phyloP scores from a whole-genome alignment of 2,113 vertebrate genomes.

The Aix galericulata region DNA sequence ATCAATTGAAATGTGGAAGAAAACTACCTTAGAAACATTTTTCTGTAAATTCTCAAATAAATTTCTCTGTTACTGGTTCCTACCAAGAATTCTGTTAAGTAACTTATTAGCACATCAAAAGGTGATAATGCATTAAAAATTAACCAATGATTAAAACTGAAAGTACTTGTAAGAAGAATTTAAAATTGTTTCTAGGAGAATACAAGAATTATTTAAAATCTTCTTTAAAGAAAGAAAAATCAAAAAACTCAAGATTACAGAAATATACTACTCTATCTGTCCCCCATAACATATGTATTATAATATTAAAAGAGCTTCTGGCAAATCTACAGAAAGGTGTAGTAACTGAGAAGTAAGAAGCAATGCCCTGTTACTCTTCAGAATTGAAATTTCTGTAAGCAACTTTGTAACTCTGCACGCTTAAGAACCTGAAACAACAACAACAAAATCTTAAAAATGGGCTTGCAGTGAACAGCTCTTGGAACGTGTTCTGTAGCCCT shows the following conservation, averaged over 20 bases:
- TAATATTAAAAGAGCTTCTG: background rate
- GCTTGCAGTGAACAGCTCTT: background rate
- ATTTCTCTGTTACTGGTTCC: background rate
- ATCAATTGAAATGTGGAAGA: background rate
- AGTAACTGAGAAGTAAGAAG: background rate
- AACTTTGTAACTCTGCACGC: background rate
- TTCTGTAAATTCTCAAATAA: background rate
- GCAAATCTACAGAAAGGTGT: background rate
- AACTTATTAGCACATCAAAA: background rate
- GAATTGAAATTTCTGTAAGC: background rate
- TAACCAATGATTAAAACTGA: background rate
- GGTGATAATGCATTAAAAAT: background rate
- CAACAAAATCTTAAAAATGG: background rate
- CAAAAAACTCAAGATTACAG: background rate
- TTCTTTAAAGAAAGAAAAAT: background rate
- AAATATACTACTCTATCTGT: background rate
- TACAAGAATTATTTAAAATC: background rate
- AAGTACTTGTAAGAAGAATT: background rate
- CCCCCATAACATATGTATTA: background rate
- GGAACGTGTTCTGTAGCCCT: background rate
- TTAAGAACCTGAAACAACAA: background rate
- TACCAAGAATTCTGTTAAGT: background rate
- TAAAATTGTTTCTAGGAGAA: background rate
- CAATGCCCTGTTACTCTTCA: background rate
- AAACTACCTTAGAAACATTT: background rate